Conservation (phyloP, 2,888 invertebrate genomes). For the Cacoxenus indagator region DNA sequence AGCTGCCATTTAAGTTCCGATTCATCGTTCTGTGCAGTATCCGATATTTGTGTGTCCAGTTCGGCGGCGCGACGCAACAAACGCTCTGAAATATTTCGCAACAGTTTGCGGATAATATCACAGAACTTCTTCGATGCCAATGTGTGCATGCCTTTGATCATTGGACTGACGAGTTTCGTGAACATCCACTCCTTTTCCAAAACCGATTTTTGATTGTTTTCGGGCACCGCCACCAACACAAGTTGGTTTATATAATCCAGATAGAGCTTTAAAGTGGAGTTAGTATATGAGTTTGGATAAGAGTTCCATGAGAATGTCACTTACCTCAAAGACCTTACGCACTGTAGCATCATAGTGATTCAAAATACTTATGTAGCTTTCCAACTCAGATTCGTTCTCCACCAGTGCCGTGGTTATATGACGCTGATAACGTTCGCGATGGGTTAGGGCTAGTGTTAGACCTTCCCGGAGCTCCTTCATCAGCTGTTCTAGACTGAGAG, state of each 20-base stretch:
- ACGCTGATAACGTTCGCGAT: constrained; percentile 82
- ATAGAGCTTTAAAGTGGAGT: constrained; percentile 77
- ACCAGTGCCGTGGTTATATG: constrained; percentile 76
- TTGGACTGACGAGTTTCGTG: constrained; percentile 82
- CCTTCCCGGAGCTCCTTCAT: constrained; percentile 94
- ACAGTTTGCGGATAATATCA: constrained; percentile 72
- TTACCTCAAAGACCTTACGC: constrained; percentile 79
- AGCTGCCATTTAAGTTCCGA: constrained; percentile 67
- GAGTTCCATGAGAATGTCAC: constrained; percentile 9
- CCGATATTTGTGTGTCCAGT: constrained; percentile 66
- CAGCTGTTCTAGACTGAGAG: constrained; percentile 87
- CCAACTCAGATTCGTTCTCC: constrained; percentile 71
- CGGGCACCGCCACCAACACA: constrained; percentile 75
- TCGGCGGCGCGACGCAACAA: constrained; percentile 71
- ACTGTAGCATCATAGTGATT: constrained; percentile 84
- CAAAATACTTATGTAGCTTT: constrained; percentile 75
- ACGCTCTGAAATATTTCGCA: constrained; percentile 71
- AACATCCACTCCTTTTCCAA: constrained; percentile 92
- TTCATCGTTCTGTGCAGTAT: constrained; percentile 60
- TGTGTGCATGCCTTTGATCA: constrained; percentile 81
- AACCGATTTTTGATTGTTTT: constrained; percentile 77
- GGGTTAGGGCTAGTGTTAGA: constrained; percentile 84
- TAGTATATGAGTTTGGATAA: constrained; percentile 6
- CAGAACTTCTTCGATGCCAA: constrained; percentile 85
- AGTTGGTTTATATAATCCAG: constrained; percentile 88